Base-by-base conservation (phyloP, 1,140 invertebrate species). In the Tetragnatha versicolor region DNA sequence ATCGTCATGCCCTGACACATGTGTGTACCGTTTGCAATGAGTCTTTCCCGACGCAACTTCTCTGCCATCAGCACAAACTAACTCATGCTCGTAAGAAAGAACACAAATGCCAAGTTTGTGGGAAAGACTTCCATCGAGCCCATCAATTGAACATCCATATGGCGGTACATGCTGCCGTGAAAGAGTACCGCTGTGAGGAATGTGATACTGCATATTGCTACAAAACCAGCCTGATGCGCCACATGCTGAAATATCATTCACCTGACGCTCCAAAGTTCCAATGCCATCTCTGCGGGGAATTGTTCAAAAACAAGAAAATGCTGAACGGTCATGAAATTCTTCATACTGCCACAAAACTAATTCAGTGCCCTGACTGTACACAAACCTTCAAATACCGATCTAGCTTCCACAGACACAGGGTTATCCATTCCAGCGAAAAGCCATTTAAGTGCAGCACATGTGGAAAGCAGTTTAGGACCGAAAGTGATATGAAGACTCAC, bases 41-140 rank as follows among this genome's bases (percentile, higher is more conserved):
- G 7, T 35, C 51, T 29, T 72, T 72, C 37, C 35, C 49, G 14
- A 55, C 49, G 1, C 31, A 55, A 20, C 29, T 72, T n/a, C 31
- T 58, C 25, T 72, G 68, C 39, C 68, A 72, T 25, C 68, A 72
- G 20, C 68, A 72, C 39, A 72, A 72, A 72, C 29, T 72, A 55
- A 53, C 53, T 7, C 68, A 72, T 72, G 68, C 31, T 12, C 17
- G 58, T 55, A 53, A 17, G n/a, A 53, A 55, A 72, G 14, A 35
- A 17, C 68, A 72, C 42, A 27, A 35, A 22, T 72, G 68, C 33
- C 20, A 58, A 39, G 51, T 53, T 53, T 72, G 68, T n/a, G 35
- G 29, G 7, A 72, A 55, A 49, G 20, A 6, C n/a, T 72, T 72
- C 27, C 68, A 72, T 27, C 53, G 68, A 39, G 31, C 68, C 22